These are phyloP conservation scores for Dryobates pubescens DNA, from an alignment of 2,797 vertebrate species.

Conservation along the genomic window DNA sequence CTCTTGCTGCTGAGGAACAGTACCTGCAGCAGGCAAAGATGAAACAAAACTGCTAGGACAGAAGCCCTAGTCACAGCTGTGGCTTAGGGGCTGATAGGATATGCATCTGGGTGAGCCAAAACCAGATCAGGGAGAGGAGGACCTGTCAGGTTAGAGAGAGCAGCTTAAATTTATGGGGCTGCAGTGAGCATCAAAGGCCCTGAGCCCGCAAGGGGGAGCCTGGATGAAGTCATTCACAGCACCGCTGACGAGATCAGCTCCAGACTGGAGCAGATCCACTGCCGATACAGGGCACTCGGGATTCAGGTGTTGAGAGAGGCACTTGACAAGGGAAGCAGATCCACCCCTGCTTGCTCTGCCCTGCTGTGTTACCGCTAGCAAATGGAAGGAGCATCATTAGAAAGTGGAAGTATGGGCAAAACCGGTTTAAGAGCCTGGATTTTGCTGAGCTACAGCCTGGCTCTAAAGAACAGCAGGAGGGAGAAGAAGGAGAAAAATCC, in stretches of 20 bases:
- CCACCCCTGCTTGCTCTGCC: background rate
- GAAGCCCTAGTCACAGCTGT: background rate
- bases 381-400: background rate
- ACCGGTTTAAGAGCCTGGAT: background rate
- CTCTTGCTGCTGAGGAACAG: background rate
- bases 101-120: background rate
- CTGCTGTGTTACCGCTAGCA: background rate
- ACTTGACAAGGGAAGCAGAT: background rate
- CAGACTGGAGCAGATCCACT: background rate
- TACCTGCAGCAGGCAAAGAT: background rate
- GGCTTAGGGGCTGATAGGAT: background rate
- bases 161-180: background rate
- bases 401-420: background rate
- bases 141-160: background rate
- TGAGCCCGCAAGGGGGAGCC: background rate
- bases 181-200: background rate
- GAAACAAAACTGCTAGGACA: background rate
- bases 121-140: background rate
- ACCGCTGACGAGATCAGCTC: background rate
- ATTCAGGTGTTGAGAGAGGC: background rate
- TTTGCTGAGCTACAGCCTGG: background rate
- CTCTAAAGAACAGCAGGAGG: background rate
- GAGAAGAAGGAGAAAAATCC: background rate
- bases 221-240: background rate
- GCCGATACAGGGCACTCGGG: rapidly evolving